Evolutionary conservation across 2,797 vertebrate genomes (phyloP).

Genomic region (Chloroceryle inda): DNA sequence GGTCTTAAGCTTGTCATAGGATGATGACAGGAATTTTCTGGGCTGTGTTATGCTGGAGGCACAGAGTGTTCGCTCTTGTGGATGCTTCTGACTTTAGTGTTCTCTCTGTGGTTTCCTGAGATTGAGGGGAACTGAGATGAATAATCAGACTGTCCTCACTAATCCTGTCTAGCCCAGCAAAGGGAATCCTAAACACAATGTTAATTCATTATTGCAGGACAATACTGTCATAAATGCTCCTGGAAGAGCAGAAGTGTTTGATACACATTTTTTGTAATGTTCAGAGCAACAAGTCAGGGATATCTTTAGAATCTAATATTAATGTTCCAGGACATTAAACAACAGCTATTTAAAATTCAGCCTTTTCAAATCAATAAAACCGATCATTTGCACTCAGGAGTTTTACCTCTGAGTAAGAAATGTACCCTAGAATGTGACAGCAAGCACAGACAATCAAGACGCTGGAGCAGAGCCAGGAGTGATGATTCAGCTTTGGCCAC

Average conservation of each 20-base stretch:
- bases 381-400: constrained; percentile 13
- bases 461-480: not conserved
- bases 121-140: not conserved
- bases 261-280: not conserved
- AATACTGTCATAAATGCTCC: not conserved
- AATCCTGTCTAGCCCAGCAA: not conserved
- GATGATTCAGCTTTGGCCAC: not conserved
- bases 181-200: not conserved
- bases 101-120: not conserved
- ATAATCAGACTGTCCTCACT: not conserved
- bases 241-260: not conserved
- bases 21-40: not conserved
- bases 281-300: not conserved
- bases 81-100: not conserved
- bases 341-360: constrained; percentile 64
- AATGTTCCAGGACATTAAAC: constrained; percentile 23
- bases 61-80: not conserved
- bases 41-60: not conserved
- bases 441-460: not conserved
- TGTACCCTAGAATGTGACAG: not conserved
- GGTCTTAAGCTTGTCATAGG: not conserved
- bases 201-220: not conserved
- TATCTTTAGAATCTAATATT: constrained; percentile 45
- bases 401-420: constrained; percentile 44
- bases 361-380: constrained; percentile 57